Evolutionary conservation across 2,113 vertebrate species (phyloP), one percentile per base, ranked within the genome.

Genomic region (Ursus arctos): DNA sequence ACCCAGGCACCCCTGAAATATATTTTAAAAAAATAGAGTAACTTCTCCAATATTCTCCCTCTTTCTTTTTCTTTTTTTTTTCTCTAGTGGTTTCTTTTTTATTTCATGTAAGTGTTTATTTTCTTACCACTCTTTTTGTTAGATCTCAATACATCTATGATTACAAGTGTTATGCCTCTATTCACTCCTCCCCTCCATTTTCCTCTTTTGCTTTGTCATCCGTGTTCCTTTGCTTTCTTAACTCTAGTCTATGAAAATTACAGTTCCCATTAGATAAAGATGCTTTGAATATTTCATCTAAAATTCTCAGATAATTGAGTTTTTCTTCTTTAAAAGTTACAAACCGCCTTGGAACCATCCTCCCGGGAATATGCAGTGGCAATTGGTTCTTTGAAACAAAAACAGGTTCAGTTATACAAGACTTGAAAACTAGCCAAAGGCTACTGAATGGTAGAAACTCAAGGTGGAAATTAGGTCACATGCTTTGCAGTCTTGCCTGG

Each of bases 211-310:
- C 51, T 43, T 95, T 59, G 18, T 94, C 4, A 91, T 63, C 14
- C 22, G 12, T 81, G 22, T 51, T 94, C 40, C 67, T 96, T 92
- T 80, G 51, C 36, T 84, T 95, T 82, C 53, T 95, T 24, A 89
- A 53, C 13, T 67, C 33, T 89, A 63, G 81, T 49, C 22, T 91
- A 51, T 67, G 33, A 96, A 76, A 86, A 77, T 67, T 88, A 83
- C 51, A 81, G 69, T 74, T 89, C n/a, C 9, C 33, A 61, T 61
- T 53, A 24, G 47, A 65, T 91, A 83, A 94, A 84, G 83, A 95
- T 88, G 43, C 21, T 95, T 91, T 97, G 55, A 89, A 33, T 72
- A 87, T 92, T 94, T 95, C n/a, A 92, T 26, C 36, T 94, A 90
- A 71, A 49, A 93, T 80, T 94, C 19, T 84, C 11, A 95, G 61